Evolutionary conservation across 2,113 vertebrate species (phyloP).

Genomic region (Bos indicus): DNA sequence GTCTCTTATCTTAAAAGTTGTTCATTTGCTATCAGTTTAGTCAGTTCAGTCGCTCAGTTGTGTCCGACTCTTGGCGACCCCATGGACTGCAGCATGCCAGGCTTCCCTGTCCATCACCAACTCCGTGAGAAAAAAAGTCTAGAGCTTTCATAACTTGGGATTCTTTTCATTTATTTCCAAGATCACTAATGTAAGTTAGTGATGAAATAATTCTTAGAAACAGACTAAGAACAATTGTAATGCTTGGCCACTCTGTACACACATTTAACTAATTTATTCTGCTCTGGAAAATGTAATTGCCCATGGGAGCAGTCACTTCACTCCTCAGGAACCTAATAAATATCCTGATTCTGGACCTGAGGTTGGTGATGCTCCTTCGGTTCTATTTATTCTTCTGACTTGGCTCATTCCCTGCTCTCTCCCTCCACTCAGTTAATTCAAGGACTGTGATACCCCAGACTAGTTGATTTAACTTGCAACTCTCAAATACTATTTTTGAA

Average conservation of each 20-base stretch:
- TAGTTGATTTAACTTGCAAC: neutral
- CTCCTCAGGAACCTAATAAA: neutral
- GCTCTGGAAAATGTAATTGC: neutral
- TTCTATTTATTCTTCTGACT: neutral
- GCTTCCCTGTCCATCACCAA: neutral
- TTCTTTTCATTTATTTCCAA: slow-evolving; percentile 20
- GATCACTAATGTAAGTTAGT: neutral
- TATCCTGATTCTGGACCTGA: neutral
- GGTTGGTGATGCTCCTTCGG: neutral
- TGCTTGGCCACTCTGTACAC: neutral
- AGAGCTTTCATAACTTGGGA: neutral
- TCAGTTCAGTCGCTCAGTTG: neutral
- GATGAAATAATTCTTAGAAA: slow-evolving; percentile 21
- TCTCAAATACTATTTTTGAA: neutral
- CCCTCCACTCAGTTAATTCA: neutral
- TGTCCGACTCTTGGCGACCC: neutral
- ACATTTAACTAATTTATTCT: neutral
- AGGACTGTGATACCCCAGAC: neutral
- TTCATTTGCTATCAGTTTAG: neutral
- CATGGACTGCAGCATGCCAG: neutral
- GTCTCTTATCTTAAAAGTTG: neutral
- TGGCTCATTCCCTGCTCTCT: neutral
- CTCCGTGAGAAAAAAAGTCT: neutral
- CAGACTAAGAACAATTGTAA: neutral
- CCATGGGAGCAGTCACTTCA: neutral